Base-by-base conservation (phyloP, 2,113 vertebrate genomes). In the Ictalurus furcatus region DNA sequence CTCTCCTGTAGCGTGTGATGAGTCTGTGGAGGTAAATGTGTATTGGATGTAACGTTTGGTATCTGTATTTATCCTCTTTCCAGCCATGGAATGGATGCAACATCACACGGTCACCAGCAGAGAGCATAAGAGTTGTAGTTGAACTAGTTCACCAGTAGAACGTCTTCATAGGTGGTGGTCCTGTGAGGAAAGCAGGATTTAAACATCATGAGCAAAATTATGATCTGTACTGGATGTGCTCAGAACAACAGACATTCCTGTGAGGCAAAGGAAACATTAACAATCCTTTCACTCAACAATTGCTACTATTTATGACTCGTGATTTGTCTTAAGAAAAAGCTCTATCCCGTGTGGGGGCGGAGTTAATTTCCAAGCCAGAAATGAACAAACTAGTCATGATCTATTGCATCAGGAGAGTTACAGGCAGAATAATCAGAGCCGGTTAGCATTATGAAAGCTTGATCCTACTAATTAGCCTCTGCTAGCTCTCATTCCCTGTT, bases 101-200 rank as follows among this genome's bases (percentile, higher is more conserved):
- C 56, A 40, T 83, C 61, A 76, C 54, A 58, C 16, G 44, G 3
- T 63, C 84, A 87, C 89, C 94, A 95, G 76, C 90, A 93, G 94
- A 83, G 92, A 92, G 23, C 37, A 88, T 56, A 81, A 81, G 84
- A 37, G 71, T 34, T 76, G 67, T 30, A 48, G 81, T 85, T 81
- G 87, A 89, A 80, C 85, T 19, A 96, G 93, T 96, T 96, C 89
- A 96, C 95, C 73, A 96, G 90, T 30, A 96, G 92, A 88, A 93
- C 94, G 7, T 96, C 96, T 59, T 96, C 96, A 14, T 96, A 96
- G 0, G 96, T 96, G 0, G 95, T 96, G 4, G 95, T 96, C 91
- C 96, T 96, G 93, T 28, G 84, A 59, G 56, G 89, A 90, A 13
- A 78, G 63, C 14, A 56, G 25, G 74, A 48, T 48, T 78, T 78